Evolutionary conservation across 2,797 vertebrate species (phyloP), one percentile per base, ranked within the genome.

Genomic region (Lates japonicus): DNA sequence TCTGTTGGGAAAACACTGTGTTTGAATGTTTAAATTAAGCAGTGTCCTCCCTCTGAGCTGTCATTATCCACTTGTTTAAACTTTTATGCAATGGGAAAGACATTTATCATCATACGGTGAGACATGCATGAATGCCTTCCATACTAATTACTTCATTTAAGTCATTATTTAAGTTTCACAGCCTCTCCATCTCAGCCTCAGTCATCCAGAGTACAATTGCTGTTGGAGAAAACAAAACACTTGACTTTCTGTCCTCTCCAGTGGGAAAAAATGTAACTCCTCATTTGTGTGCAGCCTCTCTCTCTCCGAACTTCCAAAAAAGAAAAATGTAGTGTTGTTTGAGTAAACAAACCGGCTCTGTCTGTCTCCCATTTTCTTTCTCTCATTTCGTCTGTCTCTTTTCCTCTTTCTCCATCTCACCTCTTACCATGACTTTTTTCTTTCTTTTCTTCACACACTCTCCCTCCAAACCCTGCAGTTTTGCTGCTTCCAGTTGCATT

Each of bases 81-180:
- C n/a, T 14, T 31, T 22, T 44, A 33, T 58, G 16, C n/a, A 7
- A 10, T 63, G 14, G 31, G 37, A 69, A 52, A 76, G 78, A 81
- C 72, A 76, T 77, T 70, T 76, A 85, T 90, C 74, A 81, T 90
- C 73, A 85, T 60, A 80, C 52, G 71, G 68, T 48, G n/a, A 6
- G 51, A 29, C 65, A 33, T 25, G 48, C 73, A 22, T 20, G 46
- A 39, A 69, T 4, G 68, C 76, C 63, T 78, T 62, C 55, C 77
- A 74, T 76, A 67, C 78, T 89, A 86, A 87, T 92, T 74, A 65
- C 80, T 63, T 79, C 31, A 81, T 80, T 88, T 72, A 48, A 78
- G 87, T 70, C 78, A 68, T 88, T 83, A 85, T 82, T 76, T 72
- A 76, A 70, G 70, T 78, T 78, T 48, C 42, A 57, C 76, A 65